These are phyloP conservation scores for Pogonomyrmex barbatus DNA, from an alignment of 1,140 invertebrate genomes.

Conservation along the genomic window DNA sequence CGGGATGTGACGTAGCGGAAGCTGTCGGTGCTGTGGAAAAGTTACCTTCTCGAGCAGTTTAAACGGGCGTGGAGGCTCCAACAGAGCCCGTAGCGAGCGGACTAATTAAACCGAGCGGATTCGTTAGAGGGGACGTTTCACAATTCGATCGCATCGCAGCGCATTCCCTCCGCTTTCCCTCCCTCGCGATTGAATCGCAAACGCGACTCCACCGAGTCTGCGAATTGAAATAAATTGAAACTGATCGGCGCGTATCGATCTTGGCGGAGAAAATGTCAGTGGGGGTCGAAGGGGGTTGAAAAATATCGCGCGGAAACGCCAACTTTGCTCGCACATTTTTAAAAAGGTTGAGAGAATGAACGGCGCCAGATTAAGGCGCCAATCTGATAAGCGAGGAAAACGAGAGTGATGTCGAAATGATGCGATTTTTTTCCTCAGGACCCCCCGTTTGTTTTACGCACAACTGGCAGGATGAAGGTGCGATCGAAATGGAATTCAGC, in stretches of 20 bases:
- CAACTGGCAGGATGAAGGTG: background rate
- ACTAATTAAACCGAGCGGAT: constrained; percentile 62
- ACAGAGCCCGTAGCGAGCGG: constrained; percentile 1
- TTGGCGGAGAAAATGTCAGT: background rate
- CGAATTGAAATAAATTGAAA: constrained; percentile 41
- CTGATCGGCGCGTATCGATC: constrained; percentile 34
- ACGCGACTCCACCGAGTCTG: background rate
- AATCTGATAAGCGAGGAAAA: constrained; percentile 21
- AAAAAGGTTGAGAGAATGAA: constrained; percentile 35
- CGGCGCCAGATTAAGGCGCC: constrained; percentile 20
- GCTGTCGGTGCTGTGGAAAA: constrained; percentile 22
- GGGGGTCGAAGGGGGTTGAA: constrained; percentile 9
- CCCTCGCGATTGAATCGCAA: constrained; percentile 10
- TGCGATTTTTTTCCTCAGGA: background rate
- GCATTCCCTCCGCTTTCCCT: background rate
- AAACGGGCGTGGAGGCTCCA: constrained; percentile 10
- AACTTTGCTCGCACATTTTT: background rate
- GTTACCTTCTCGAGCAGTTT: constrained; percentile 41
- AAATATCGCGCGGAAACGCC: constrained; percentile 31
- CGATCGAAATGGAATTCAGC: background rate
- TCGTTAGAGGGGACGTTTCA: constrained; percentile 28
- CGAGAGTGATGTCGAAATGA: constrained; percentile 7
- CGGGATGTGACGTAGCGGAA: constrained; percentile 6
- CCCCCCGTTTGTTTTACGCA: background rate
- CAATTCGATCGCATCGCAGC: background rate